A percentile compares a stretch with the other conserved stretches of the same genome.
phyloP scores from a whole-genome alignment of 2,113 vertebrate species.

The Corvus hawaiiensis region DNA sequence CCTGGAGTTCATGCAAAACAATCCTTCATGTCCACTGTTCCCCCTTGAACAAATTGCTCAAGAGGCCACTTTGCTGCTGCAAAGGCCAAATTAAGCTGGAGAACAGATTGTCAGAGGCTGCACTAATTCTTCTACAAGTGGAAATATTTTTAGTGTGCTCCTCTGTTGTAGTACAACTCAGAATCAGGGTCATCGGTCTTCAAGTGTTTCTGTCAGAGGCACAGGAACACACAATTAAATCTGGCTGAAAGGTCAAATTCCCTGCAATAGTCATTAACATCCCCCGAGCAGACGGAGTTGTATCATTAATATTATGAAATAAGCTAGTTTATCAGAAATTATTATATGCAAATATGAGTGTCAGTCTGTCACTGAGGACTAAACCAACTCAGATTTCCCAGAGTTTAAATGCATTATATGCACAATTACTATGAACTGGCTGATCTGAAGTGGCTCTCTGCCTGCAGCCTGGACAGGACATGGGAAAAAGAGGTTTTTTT shows the following conservation, averaged over 20 bases:
- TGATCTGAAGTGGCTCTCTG: neutral
- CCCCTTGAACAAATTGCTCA: constrained; percentile 5
- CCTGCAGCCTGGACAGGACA: neutral
- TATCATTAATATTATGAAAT: neutral
- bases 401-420: neutral
- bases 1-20: neutral
- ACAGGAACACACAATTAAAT: neutral
- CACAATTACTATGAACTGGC: neutral
- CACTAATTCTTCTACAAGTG: neutral
- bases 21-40: neutral
- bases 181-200: neutral
- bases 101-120: neutral
- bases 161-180: neutral
- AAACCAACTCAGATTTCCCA: neutral
- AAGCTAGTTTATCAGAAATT: neutral
- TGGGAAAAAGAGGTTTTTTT: neutral
- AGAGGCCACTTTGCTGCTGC: neutral
- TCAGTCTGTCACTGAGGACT: neutral
- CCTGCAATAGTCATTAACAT: constrained; percentile 2
- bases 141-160: neutral
- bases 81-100: neutral
- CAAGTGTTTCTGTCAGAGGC: neutral
- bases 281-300: neutral
- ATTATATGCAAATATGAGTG: neutral
- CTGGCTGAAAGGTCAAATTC: constrained; percentile 1